Conservation (phyloP, 2,888 invertebrate species). For the Malacosoma neustria region DNA sequence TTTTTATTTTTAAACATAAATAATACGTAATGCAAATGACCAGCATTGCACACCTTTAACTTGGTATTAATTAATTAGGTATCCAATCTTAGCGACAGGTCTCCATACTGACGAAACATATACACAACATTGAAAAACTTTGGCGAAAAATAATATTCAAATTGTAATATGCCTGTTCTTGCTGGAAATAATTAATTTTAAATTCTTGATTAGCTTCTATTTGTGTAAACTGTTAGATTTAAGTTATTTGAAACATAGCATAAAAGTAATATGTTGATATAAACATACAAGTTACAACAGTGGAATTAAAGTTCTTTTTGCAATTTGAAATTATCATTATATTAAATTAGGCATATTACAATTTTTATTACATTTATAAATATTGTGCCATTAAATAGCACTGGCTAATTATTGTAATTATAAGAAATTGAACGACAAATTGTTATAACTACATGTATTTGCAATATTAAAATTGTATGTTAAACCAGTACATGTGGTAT, state of each 20-base stretch:
- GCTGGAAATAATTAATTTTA: no score
- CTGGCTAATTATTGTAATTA: neutral
- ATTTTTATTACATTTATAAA: neutral
- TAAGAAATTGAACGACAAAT: slow-evolving; percentile 2
- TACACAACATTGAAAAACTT: slow-evolving; percentile 52
- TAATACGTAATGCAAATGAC: slow-evolving; percentile 71
- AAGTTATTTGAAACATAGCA: no score
- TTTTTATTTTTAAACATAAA: slow-evolving; percentile 66
- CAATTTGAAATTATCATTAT: no score
- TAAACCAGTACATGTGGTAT: neutral
- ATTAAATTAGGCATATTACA: slow-evolving; percentile 1
- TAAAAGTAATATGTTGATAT: no score
- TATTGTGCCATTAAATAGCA: neutral
- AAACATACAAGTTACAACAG: no score
- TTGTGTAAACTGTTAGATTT: no score
- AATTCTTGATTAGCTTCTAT: no score
- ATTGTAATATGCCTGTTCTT: no score
- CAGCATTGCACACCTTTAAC: slow-evolving; percentile 72
- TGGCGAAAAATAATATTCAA: slow-evolving; percentile 32
- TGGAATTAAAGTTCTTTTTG: no score
- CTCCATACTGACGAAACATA: slow-evolving; percentile 57
- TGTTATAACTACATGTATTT: neutral
- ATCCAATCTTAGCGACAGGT: slow-evolving; percentile 67
- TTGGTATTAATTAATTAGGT: slow-evolving; percentile 65
- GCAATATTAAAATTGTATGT: neutral